These are phyloP conservation scores for Agonopterix heracliana DNA, from an alignment of 2,888 invertebrate species.

Conservation along the genomic window DNA sequence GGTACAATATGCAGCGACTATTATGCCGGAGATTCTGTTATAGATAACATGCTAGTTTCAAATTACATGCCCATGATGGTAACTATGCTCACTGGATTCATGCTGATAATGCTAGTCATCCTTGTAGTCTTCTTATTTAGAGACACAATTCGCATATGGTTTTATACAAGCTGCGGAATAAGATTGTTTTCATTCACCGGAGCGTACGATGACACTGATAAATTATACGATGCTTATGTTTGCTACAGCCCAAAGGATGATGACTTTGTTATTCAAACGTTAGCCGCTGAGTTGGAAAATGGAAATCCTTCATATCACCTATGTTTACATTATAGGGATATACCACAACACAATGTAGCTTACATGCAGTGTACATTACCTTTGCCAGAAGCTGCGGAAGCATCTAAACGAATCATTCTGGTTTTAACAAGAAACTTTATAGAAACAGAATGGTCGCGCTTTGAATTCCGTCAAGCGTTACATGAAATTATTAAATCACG, in stretches of 20 bases:
- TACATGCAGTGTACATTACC: conserved; percentile 83
- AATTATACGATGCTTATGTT: conserved; percentile 94
- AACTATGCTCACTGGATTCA: conserved; percentile 84
- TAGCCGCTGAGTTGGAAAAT: conserved; percentile 91
- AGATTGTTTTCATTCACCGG: conserved; percentile 85
- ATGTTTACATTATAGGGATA: conserved; percentile 92
- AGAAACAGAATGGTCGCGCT: conserved; percentile 94
- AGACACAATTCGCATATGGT: conserved; percentile 90
- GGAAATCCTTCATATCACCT: conserved; percentile 86
- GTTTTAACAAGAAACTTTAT: conserved; percentile 92
- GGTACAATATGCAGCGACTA: conserved; percentile 91
- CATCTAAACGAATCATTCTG: conserved; percentile 89
- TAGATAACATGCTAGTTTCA: conserved; percentile 87
- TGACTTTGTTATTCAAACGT: conserved; percentile 90
- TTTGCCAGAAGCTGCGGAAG: conserved; percentile 91
- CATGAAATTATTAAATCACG: conserved; percentile 90
- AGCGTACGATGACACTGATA: conserved; percentile 87
- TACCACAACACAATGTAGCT: conserved; percentile 81
- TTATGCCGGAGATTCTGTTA: conserved; percentile 87
- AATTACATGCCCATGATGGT: conserved; percentile 91
- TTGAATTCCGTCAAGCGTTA: conserved; percentile 91
- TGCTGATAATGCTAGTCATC: conserved; percentile 84
- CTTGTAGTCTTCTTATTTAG: conserved; percentile 90
- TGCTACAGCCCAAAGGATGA: conserved; percentile 95
- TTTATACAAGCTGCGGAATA: conserved; percentile 90